Conservation (phyloP, 1,140 invertebrate genomes). For the Stegodyphus mimosarum region DNA sequence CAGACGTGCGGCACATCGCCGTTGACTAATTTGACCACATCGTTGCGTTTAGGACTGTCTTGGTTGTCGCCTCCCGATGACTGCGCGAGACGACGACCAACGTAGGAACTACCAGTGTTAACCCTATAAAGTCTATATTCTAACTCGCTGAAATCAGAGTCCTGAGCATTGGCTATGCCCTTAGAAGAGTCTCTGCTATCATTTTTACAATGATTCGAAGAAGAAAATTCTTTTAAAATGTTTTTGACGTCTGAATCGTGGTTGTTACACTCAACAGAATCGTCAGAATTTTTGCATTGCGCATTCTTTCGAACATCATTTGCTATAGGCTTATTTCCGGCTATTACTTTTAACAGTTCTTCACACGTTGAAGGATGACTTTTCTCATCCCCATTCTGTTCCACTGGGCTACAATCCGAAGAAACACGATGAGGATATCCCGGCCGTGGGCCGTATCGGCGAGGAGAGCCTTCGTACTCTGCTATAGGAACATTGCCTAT, state of each 20-base stretch:
- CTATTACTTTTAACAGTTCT: slow-evolving; percentile 50
- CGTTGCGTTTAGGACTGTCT: slow-evolving; percentile 52
- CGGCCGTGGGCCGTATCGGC: slow-evolving; percentile 80
- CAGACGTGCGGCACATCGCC: slow-evolving; percentile 37
- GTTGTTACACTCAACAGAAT: slow-evolving; percentile 23
- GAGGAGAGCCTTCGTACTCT: slow-evolving; percentile 90
- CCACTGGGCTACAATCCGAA: slow-evolving; percentile 11
- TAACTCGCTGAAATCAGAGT: slow-evolving; percentile 76
- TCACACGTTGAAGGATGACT: slow-evolving; percentile 49
- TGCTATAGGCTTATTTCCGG: slow-evolving; percentile 39
- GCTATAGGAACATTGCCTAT: slow-evolving; percentile 90
- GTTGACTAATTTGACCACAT: slow-evolving; percentile 46
- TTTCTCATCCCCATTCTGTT: slow-evolving; percentile 16
- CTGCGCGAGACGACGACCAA: slow-evolving; percentile 80
- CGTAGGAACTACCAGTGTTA: slow-evolving; percentile 80
- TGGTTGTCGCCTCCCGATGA: slow-evolving; percentile 60
- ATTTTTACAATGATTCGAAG: slow-evolving; percentile 15
- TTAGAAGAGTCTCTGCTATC: slow-evolving; percentile 17
- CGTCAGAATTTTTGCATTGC: slow-evolving; percentile 23
- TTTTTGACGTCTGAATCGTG: slow-evolving; percentile 36
- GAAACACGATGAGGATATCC: slow-evolving; percentile 63
- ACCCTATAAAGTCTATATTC: slow-evolving; percentile 83
- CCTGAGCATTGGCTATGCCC: slow-evolving; percentile 50
- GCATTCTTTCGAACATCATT: slow-evolving; percentile 3
- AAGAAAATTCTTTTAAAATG: slow-evolving; percentile 27